Percentiles rank a stretch among this genome's conserved stretches.
These are phyloP conservation scores for Psettodes erumei DNA, from an alignment of 2,113 vertebrate species.

Conservation along the genomic window DNA sequence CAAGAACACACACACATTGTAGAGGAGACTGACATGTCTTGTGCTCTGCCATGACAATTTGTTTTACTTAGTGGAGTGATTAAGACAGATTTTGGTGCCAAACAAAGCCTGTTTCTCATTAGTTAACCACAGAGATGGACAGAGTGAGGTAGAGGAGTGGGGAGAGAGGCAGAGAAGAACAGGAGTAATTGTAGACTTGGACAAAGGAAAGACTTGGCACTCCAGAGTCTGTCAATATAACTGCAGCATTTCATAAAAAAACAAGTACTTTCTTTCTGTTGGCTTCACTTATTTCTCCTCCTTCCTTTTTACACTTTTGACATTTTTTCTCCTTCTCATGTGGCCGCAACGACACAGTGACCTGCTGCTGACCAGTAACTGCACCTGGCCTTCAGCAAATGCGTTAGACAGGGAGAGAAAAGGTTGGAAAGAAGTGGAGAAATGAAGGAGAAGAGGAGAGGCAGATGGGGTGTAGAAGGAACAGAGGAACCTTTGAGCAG, in stretches of 20 bases:
- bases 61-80: constrained; percentile 4
- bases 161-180: constrained; percentile 12
- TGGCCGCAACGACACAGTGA: not conserved
- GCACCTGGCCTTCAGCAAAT: constrained; percentile 35
- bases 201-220: constrained; percentile 14
- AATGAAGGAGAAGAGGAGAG: constrained; percentile 24
- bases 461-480: constrained; percentile 42
- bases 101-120: constrained; percentile 35
- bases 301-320: not conserved
- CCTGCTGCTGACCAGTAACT: constrained; percentile 6
- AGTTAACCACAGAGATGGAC: constrained; percentile 18
- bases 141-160: not conserved
- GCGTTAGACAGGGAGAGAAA: constrained; percentile 12
- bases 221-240: constrained; percentile 16
- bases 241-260: constrained; percentile 16
- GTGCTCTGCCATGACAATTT: constrained; percentile 2
- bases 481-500: constrained; percentile 40
- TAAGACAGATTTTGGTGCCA: constrained; percentile 13
- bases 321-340: not conserved
- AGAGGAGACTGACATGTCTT: not conserved
- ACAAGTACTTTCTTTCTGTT: not conserved
- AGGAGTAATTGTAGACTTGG: not conserved
- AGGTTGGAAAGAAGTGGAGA: not conserved
- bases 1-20: not conserved
- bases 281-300: not conserved